Evolutionary conservation across 1,140 invertebrate species (phyloP).

Genomic region (Goniozus legneri): DNA sequence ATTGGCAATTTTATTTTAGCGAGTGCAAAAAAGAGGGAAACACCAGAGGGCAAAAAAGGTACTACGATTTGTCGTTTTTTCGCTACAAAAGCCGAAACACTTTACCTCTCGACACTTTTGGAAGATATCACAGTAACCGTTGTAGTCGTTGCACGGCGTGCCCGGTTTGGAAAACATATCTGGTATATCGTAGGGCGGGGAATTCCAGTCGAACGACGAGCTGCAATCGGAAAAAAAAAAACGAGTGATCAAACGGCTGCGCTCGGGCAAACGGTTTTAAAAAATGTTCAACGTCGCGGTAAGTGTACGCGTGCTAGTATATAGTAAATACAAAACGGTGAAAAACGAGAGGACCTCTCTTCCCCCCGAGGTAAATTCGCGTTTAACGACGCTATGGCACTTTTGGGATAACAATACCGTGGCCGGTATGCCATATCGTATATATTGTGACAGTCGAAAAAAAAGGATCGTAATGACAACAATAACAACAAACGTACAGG

Average conservation of each 20-base stretch:
- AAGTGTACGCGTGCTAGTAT: no score
- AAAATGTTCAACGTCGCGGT: no score
- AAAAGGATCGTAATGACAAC: background rate
- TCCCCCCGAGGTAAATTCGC: no score
- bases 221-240: constrained; percentile 52
- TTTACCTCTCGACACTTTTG: constrained; percentile 87
- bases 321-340: no score
- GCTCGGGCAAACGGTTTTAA: no score
- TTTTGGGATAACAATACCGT: no score
- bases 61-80: background rate
- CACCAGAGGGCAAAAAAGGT: background rate
- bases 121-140: constrained; percentile 99
- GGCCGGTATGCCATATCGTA: no score
- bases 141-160: constrained; percentile 96
- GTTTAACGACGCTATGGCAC: no score
- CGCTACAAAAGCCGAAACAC: background rate
- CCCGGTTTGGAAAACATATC: constrained; percentile 92
- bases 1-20: no score
- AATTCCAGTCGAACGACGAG: constrained; percentile 89
- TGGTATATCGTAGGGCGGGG: constrained; percentile 82
- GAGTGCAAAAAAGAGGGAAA: constrained; percentile 10
- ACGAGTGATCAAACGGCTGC: background rate
- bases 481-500: constrained; percentile 51
- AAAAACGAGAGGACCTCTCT: no score
- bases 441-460: background rate